phyloP scores from a whole-genome alignment of 2,113 vertebrate genomes.

The Saguinus midas region DNA sequence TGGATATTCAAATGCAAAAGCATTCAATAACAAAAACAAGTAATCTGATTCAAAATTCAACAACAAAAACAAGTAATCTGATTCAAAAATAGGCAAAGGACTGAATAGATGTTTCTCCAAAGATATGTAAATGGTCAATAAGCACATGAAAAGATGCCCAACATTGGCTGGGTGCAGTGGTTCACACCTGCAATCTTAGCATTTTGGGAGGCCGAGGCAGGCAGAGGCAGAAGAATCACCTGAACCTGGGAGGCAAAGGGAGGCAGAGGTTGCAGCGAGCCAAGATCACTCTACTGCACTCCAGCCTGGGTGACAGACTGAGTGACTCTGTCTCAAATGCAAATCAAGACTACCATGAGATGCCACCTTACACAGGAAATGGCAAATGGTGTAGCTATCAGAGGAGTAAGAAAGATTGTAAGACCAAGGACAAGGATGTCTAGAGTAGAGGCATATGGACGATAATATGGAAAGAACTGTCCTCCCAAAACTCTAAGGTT shows the following conservation, averaged over 20 bases:
- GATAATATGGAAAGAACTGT: not conserved
- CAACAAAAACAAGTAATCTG: not conserved
- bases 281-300: too few species aligned
- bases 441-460: not conserved
- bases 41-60: not conserved
- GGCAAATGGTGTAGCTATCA: not conserved
- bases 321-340: not conserved
- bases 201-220: too few species aligned
- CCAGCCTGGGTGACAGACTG: too few species aligned
- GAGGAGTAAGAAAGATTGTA: not conserved
- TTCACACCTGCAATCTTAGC: too few species aligned
- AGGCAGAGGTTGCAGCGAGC: too few species aligned
- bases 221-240: too few species aligned
- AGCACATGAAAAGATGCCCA: not conserved
- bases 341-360: not conserved
- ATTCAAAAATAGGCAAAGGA: not conserved
- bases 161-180: too few species aligned
- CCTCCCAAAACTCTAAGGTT: not conserved
- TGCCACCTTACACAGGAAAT: not conserved
- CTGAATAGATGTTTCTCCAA: not conserved
- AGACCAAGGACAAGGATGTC: not conserved
- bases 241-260: too few species aligned
- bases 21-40: not conserved
- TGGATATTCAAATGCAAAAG: not conserved
- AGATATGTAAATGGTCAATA: not conserved